Evolutionary conservation across 2,888 invertebrate genomes (phyloP).

Genomic region (Baronia brevicornis): DNA sequence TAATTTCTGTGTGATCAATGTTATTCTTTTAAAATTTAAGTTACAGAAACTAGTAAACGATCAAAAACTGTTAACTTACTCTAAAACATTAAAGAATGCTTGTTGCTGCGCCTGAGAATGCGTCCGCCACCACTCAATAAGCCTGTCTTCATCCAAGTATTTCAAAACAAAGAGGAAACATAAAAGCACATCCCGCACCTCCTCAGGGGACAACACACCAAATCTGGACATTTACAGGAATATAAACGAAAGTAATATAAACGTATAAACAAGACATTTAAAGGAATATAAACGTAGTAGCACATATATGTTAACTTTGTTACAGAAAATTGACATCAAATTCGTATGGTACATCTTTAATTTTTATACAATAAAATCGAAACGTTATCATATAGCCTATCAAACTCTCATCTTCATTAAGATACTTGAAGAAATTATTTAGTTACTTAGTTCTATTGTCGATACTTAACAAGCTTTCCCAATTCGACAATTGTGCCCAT

Average conservation of each 20-base stretch:
- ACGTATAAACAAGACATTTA: constrained; percentile 1
- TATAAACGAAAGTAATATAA: neutral
- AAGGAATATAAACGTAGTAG: neutral
- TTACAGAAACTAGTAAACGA: too few species aligned
- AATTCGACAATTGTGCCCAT: too few species aligned
- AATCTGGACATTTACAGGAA: constrained; percentile 40
- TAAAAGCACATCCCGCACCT: constrained; percentile 90
- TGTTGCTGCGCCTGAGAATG: constrained; percentile 87
- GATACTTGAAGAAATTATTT: too few species aligned
- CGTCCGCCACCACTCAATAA: constrained; percentile 94
- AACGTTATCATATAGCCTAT: too few species aligned
- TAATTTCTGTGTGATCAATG: neutral
- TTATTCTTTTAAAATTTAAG: too few species aligned
- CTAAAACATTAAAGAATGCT: constrained; percentile 89
- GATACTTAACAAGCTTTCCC: too few species aligned
- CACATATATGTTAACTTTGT: neutral
- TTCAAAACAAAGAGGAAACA: constrained; percentile 94
- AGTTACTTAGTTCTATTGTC: too few species aligned
- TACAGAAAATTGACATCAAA: too few species aligned
- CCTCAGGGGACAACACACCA: constrained; percentile 77
- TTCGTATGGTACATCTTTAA: too few species aligned
- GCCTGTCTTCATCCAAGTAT: constrained; percentile 90
- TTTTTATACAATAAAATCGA: too few species aligned
- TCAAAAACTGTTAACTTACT: too few species aligned
- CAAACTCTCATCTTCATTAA: too few species aligned